A percentile compares a stretch with the other conserved stretches of the same genome.
These are phyloP conservation scores for Pseudanteris insignis DNA, from an alignment of 2,888 invertebrate species.

Conservation along the genomic window DNA sequence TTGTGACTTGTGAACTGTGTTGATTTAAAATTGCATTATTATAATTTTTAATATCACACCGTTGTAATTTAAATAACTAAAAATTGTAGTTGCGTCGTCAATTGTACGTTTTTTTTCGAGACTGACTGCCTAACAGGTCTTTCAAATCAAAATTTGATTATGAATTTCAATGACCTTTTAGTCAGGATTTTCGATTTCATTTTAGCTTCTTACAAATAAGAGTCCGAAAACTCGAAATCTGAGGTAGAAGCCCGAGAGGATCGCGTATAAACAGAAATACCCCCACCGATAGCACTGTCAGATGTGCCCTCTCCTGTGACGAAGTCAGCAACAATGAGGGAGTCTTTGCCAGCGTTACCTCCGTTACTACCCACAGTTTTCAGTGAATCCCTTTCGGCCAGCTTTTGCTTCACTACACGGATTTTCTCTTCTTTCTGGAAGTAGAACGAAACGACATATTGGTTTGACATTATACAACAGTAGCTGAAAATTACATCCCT, in stretches of 20 bases:
- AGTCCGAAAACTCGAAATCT: slow-evolving; percentile 88
- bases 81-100: too few species aligned
- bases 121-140: too few species aligned
- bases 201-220: slow-evolving; percentile 75
- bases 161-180: too few species aligned
- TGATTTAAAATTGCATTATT: too few species aligned
- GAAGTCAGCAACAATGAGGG: slow-evolving; percentile 78
- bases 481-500: too few species aligned
- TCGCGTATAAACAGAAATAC: slow-evolving; percentile 78
- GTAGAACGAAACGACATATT: too few species aligned
- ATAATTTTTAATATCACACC: too few species aligned
- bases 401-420: slow-evolving; percentile 80
- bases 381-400: slow-evolving; percentile 77
- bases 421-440: slow-evolving; percentile 89
- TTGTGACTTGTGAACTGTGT: too few species aligned
- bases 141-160: too few species aligned
- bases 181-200: neutral
- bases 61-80: too few species aligned
- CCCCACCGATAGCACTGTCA: slow-evolving; percentile 79
- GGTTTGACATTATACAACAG: too few species aligned
- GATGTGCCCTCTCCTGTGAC: slow-evolving; percentile 81
- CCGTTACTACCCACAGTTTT: slow-evolving; percentile 68
- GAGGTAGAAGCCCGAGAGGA: slow-evolving; percentile 86
- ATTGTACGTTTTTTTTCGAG: too few species aligned
- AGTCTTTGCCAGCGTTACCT: slow-evolving; percentile 71